Evolutionary conservation across 2,113 vertebrate genomes (phyloP), one percentile per base, ranked within the genome.

Genomic region (Leptobrachium ailaonicum): DNA sequence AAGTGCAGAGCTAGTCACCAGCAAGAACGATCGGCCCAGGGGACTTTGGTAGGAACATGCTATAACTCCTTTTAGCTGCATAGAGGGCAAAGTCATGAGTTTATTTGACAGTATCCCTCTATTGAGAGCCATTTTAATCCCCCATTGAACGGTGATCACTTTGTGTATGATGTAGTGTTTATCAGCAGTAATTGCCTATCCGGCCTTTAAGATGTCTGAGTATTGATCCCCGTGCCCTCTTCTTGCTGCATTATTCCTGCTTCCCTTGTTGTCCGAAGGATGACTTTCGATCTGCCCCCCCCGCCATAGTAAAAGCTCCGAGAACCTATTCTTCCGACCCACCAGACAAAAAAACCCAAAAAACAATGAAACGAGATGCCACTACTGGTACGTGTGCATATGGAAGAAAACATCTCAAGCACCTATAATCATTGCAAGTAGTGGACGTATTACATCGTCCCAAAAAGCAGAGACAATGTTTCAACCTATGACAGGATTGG

Each of bases 161-260:
- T 69, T 81, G 71, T 81, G 79, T 81, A 81, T 68, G 79, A 75
- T 81, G 62, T 64, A 75, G 71, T 81, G 79, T 81, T 81, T 74
- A 81, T 81, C 79, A 75, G 66, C 72, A 14, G 64, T 75, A 81
- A 81, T 75, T 68, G 79, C 72, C 72, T 32, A 47, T 40, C 44
- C 42, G 66, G 79, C 72, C 66, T 81, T 68, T 81, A 58, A 81
- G 64, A 73, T 74, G 71, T 68, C 63, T 68, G 50, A 1, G 50
- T 81, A 81, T 81, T 69, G 79, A 81, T 81, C 79, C 42, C 50
- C 14, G 10, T 63, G 42, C 58, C 44, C 71, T 74, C 64, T 75
- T 69, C 42, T 58, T 41, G 20, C 44, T 58, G 41, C n/a, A 73
- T 80, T 66, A 80, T 47, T 73, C 32, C 47, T 42, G 70, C 70